phyloP scores from a whole-genome alignment of 2,797 vertebrate genomes.

The Mormyrus hasselquistii region DNA sequence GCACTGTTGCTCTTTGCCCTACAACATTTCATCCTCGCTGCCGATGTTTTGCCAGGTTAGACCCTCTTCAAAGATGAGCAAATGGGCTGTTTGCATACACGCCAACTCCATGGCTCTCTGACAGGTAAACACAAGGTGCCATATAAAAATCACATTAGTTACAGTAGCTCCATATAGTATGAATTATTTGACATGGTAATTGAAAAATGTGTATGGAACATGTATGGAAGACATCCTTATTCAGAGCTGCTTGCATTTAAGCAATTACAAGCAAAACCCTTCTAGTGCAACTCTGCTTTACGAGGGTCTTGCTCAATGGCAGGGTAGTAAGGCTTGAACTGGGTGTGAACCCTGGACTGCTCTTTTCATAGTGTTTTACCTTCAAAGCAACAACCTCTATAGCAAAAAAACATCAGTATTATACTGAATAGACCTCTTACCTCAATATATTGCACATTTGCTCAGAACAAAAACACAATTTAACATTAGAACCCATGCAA shows the following conservation, averaged over 20 bases:
- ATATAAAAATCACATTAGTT: not conserved
- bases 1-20: not conserved
- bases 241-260: not conserved
- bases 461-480: no score
- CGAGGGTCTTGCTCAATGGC: not conserved
- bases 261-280: not conserved
- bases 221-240: not conserved
- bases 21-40: not conserved
- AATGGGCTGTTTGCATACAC: not conserved
- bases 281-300: not conserved
- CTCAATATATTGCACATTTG: not conserved
- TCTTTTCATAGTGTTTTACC: not conserved
- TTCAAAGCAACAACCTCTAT: not conserved
- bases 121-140: not conserved
- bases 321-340: not conserved
- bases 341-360: not conserved
- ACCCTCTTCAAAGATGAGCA: not conserved
- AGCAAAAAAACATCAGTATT: not conserved
- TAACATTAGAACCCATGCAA: no score
- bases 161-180: not conserved
- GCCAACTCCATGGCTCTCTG: not conserved
- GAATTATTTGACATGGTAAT: not conserved
- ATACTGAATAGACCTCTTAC: not conserved
- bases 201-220: not conserved
- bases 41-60: not conserved